Evolutionary conservation across 2,113 vertebrate species (phyloP).

Genomic region (Edolisoma coerulescens): DNA sequence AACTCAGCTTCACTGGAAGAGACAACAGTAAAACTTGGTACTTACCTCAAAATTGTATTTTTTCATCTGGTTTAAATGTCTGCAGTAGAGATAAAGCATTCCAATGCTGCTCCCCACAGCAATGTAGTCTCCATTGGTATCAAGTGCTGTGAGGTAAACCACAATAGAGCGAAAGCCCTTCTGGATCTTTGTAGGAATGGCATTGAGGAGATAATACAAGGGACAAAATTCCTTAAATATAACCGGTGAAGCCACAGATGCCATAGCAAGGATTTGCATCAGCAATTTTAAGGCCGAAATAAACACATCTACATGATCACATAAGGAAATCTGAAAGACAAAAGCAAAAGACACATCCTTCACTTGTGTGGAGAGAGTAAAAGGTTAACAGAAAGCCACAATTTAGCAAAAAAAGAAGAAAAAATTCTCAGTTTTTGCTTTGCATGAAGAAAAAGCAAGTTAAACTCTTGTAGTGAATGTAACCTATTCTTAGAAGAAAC

Average conservation of each 20-base stretch:
- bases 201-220: conserved; percentile 89
- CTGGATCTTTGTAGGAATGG: conserved; percentile 92
- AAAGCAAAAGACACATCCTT: background rate
- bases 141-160: conserved; percentile 93
- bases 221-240: conserved; percentile 93
- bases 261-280: conserved; percentile 74
- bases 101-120: conserved; percentile 95
- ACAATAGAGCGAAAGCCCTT: conserved; percentile 90
- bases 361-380: background rate
- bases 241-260: conserved; percentile 59
- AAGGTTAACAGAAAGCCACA: background rate
- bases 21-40: background rate
- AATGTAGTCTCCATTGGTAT: conserved; percentile 91
- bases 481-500: background rate
- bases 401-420: background rate
- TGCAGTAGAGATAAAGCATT: conserved; percentile 96
- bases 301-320: background rate
- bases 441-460: background rate
- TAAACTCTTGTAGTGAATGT: background rate
- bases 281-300: background rate
- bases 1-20: background rate
- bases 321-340: conserved; percentile 47
- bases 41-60: conserved; percentile 94
- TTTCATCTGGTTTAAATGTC: conserved; percentile 86
- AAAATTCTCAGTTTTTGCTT: background rate